Base-by-base conservation (phyloP, 2,888 invertebrate genomes). In the Melieria omissa region DNA sequence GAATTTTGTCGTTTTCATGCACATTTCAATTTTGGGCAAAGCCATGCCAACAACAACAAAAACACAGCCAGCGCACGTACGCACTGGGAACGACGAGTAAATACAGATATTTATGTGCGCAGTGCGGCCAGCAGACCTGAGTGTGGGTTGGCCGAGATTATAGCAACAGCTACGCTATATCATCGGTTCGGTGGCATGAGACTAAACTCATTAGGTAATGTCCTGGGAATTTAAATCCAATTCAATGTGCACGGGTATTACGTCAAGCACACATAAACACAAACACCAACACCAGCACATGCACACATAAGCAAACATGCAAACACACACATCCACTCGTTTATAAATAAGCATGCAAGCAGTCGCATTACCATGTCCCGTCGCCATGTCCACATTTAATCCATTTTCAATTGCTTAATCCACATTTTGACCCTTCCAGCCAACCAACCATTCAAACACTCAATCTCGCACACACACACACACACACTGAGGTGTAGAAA, bases 361-460 rank as follows among this genome's bases (percentile, higher is more conserved):
- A 29, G 29, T 29, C 29, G 29, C 29, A 29, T 54, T 7, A 14
- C 0, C 54, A 9, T 14, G 9, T 10, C 54, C 62, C 45, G n/a
- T 14, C 7, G 4, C 4, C 65, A 45, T 61, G 47, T 64, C 44
- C 61, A 64, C 60, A 68, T 61, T 73, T 73, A 74, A 73, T 73
- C 74, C 74, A 65, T 74, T 73, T 73, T 74, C 74, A 74, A 74
- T 74, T 73, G 74, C 68, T 74, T 74, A 74, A 74, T 74, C 70
- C 71, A 65, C 68, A 74, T 73, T 68, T 58, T 67, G 62, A 70
- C 60, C 65, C 69, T 57, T 49, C 29, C 29, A 29, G 29, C 29
- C 29, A 29, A 2, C 29, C 29, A 29, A 2, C 29, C 29, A 29
- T 29, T 29, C 29, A 29, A 2, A 29, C 29, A 29, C 29, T 29